phyloP scores from a whole-genome alignment of 2,888 invertebrate genomes.

The Eilema caniola region DNA sequence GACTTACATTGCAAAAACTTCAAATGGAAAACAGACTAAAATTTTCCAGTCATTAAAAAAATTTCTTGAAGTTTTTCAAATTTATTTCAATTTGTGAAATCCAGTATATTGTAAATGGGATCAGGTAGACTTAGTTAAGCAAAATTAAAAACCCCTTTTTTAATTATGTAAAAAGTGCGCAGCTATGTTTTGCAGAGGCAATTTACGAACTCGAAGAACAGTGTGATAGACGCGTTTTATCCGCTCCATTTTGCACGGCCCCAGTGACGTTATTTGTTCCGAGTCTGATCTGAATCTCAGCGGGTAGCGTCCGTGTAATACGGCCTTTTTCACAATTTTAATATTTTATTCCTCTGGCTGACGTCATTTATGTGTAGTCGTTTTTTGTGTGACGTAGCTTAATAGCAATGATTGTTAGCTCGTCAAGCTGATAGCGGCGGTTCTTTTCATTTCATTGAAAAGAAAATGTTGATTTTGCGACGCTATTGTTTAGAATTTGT shows the following conservation, averaged over 20 bases:
- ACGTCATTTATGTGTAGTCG: slow-evolving; percentile 41
- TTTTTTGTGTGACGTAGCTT: slow-evolving; percentile 23
- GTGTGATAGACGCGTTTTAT: slow-evolving; percentile 51
- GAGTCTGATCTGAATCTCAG: slow-evolving; percentile 46
- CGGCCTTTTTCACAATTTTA: slow-evolving; percentile 48
- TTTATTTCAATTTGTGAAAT: slow-evolving; percentile 5
- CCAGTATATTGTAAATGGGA: slow-evolving; percentile 6
- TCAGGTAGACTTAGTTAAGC: background rate
- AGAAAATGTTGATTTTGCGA: slow-evolving; percentile 7
- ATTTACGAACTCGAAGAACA: slow-evolving; percentile 46
- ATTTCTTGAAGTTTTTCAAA: background rate
- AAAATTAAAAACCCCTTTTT: slow-evolving; percentile 21
- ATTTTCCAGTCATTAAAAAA: background rate
- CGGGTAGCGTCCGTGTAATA: slow-evolving; percentile 45
- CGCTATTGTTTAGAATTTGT: background rate
- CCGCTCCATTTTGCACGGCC: slow-evolving; percentile 50
- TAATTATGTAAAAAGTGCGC: slow-evolving; percentile 32
- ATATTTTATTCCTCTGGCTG: slow-evolving; percentile 45
- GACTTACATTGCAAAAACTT: background rate
- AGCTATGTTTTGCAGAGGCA: slow-evolving; percentile 42
- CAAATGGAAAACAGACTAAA: background rate
- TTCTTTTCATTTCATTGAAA: slow-evolving; percentile 14
- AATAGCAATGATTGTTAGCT: slow-evolving; percentile 20
- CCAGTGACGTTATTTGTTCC: slow-evolving; percentile 51
- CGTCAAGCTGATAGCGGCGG: slow-evolving; percentile 17